Evolutionary conservation across 2,888 invertebrate genomes (phyloP).

Genomic region (Aphidius colemani): DNA sequence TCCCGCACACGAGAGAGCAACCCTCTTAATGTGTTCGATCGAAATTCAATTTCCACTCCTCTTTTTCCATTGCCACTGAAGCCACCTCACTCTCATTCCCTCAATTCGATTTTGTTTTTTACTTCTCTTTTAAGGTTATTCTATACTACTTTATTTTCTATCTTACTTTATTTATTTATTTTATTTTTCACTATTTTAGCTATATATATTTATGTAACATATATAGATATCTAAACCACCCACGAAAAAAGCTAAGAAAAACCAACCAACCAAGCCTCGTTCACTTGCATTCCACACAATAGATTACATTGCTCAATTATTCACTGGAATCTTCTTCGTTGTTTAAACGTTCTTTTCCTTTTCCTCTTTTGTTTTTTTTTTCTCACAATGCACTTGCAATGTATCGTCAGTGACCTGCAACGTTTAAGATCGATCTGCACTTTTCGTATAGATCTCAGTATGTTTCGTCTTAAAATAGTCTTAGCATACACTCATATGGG

Average conservation of each 20-base stretch:
- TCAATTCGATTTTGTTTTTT: constrained; percentile 16
- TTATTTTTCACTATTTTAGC: too few relatives aligned
- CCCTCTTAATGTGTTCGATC: constrained; percentile 54
- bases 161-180: background rate
- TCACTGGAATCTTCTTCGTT: constrained; percentile 50
- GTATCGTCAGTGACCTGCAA: background rate
- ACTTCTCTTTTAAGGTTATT: constrained; percentile 8
- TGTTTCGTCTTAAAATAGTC: too few relatives aligned
- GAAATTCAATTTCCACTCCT: constrained; percentile 59
- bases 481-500: too few relatives aligned
- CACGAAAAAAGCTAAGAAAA: too few relatives aligned
- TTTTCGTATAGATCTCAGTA: too few relatives aligned
- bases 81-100: constrained; percentile 26
- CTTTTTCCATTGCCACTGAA: constrained; percentile 40
- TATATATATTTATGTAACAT: background rate
- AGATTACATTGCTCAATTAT: constrained; percentile 58
- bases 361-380: too few relatives aligned
- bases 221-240: too few relatives aligned
- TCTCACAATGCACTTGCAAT: background rate
- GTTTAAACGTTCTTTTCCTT: constrained; percentile 7
- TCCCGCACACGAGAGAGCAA: constrained; percentile 25
- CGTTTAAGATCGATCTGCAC: too few relatives aligned
- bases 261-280: too few relatives aligned
- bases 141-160: constrained; percentile 14
- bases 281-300: constrained; percentile 52